Evolutionary conservation across 2,888 invertebrate genomes (phyloP).

Genomic region (Dynastes maya): DNA sequence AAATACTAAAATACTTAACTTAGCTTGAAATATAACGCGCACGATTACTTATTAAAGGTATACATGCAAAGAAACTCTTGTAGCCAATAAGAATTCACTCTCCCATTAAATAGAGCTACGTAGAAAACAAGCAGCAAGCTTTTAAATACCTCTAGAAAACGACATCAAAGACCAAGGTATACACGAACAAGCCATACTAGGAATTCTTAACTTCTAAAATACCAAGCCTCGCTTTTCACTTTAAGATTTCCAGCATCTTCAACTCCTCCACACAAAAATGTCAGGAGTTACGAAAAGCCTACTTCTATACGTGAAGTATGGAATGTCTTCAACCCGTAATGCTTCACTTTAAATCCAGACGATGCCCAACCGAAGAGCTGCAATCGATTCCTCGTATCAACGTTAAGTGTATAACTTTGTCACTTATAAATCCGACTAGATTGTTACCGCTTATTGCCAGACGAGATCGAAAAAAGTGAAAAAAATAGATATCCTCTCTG

Average conservation of each 20-base stretch:
- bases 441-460: constrained; percentile 5
- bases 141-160: not conserved
- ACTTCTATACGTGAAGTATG: not conserved
- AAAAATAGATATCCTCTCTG: not conserved
- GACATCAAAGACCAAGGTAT: not conserved
- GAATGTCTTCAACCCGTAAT: constrained; percentile 7
- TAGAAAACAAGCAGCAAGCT: no score
- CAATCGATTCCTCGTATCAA: not conserved
- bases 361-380: not conserved
- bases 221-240: not conserved
- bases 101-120: no score
- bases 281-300: not conserved
- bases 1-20: no score
- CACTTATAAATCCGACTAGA: not conserved
- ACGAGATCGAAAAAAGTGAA: not conserved
- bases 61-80: no score
- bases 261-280: not conserved
- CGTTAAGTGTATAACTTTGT: not conserved
- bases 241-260: no score
- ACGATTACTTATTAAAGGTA: no score
- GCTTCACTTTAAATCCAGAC: constrained; percentile 2
- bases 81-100: no score
- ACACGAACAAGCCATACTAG: not conserved
- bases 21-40: no score
- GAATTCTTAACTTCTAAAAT: constrained; percentile 8